Percentiles rank a stretch among this genome's conserved stretches.
Conservation (phyloP, 2,797 vertebrate genomes). For the Chelidonichthys spinosus region DNA sequence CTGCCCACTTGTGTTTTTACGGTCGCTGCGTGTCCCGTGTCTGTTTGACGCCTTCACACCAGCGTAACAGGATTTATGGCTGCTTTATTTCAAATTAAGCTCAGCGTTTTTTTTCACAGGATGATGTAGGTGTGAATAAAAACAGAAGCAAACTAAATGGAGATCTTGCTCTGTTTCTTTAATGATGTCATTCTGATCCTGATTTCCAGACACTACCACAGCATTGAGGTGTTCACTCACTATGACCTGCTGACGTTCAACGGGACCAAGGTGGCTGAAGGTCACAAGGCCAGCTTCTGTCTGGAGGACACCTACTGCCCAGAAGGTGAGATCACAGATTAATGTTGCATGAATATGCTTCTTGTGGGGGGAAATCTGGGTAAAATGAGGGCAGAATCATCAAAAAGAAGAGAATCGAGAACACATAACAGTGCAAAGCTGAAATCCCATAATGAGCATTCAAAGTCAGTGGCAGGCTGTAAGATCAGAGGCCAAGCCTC, state of each 20-base stretch:
- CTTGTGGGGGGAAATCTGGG: constrained; percentile 10
- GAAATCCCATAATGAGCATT: constrained; percentile 56
- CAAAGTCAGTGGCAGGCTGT: constrained; percentile 32
- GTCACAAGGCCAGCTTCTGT: constrained; percentile 98
- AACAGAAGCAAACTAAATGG: not conserved
- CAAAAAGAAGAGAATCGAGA: constrained; percentile 41
- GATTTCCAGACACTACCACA: constrained; percentile 93
- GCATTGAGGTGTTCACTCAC: constrained; percentile 97
- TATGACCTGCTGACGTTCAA: constrained; percentile 96
- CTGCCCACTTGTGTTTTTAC: constrained; percentile 35
- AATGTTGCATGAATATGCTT: not conserved
- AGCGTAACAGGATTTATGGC: constrained; percentile 30
- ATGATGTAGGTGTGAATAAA: not conserved
- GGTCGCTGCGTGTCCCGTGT: constrained; percentile 4
- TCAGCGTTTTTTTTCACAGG: not conserved
- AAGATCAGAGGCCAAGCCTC: constrained; percentile 58
- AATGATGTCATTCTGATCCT: not conserved
- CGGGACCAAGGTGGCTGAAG: constrained; percentile 94
- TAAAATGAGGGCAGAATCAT: constrained; percentile 5
- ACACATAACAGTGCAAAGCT: constrained; percentile 38
- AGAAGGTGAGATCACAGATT: constrained; percentile 81
- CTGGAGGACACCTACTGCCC: constrained; percentile 96
- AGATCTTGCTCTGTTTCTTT: not conserved
- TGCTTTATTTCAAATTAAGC: constrained; percentile 5
- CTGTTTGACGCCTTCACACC: constrained; percentile 1